Evolutionary conservation across 2,113 vertebrate genomes (phyloP).

Genomic region (Brienomyrus longianalis): DNA sequence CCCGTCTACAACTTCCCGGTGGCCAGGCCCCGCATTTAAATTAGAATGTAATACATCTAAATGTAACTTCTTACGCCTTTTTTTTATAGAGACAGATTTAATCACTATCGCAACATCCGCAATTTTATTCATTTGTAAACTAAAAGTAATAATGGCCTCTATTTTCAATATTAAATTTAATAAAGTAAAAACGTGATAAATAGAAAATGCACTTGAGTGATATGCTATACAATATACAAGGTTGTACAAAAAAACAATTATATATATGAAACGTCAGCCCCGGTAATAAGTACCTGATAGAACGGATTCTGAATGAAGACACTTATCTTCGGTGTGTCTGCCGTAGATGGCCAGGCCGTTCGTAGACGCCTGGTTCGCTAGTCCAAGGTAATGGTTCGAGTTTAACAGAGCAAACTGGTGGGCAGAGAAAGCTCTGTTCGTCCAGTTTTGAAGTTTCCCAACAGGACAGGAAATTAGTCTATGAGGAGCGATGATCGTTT

Average conservation of each 20-base stretch:
- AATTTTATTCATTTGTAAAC: neutral
- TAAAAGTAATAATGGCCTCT: neutral
- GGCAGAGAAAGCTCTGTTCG: constrained; percentile 81
- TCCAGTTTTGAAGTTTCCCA: constrained; percentile 88
- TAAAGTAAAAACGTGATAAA: neutral
- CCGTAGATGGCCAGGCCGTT: constrained; percentile 70
- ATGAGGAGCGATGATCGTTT: constrained; percentile 64
- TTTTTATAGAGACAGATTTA: neutral
- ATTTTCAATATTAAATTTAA: neutral
- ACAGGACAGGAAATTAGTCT: constrained; percentile 88
- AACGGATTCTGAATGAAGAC: constrained; percentile 69
- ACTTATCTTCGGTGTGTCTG: constrained; percentile 69
- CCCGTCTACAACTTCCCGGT: neutral
- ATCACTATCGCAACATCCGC: neutral
- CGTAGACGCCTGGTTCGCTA: constrained; percentile 65
- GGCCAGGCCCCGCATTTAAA: neutral
- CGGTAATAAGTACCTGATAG: constrained; percentile 79
- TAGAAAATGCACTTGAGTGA: neutral
- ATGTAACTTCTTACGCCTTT: neutral
- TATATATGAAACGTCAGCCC: constrained; percentile 50
- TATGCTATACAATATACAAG: neutral
- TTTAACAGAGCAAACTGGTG: constrained; percentile 84
- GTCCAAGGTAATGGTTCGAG: constrained; percentile 85
- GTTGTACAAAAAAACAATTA: neutral
- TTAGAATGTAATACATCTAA: neutral